A percentile compares a stretch with the other conserved stretches of the same genome.
These are phyloP conservation scores for Brienomyrus longianalis DNA, from an alignment of 2,113 vertebrate species.

Conservation along the genomic window DNA sequence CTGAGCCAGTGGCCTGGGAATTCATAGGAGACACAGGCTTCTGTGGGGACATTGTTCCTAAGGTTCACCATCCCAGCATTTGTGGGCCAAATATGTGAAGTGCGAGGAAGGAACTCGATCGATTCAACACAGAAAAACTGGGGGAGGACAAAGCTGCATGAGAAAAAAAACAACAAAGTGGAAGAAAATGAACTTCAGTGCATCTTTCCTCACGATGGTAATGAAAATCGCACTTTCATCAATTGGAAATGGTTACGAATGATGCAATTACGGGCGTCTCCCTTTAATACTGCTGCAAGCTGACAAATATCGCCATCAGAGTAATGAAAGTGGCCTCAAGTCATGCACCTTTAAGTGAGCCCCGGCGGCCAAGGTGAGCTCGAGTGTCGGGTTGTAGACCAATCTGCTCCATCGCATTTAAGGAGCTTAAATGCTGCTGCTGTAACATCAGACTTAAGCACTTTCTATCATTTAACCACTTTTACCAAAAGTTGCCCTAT, in stretches of 20 bases:
- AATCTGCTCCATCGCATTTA: background rate
- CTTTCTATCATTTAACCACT: background rate
- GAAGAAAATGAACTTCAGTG: slow-evolving; percentile 2
- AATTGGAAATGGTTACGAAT: slow-evolving; percentile 12
- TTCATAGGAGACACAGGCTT: slow-evolving; percentile 47
- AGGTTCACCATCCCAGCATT: slow-evolving; percentile 49
- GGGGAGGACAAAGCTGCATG: slow-evolving; percentile 44
- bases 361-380: too few relatives aligned
- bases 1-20: slow-evolving; percentile 57
- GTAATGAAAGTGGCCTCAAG: background rate
- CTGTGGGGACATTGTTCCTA: slow-evolving; percentile 32
- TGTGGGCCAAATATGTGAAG: slow-evolving; percentile 38
- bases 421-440: background rate
- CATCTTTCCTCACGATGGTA: background rate
- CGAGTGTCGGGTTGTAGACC: background rate
- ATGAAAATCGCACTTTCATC: slow-evolving; percentile 14
- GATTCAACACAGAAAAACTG: background rate
- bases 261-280: slow-evolving; percentile 2
- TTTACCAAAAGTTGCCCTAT: background rate
- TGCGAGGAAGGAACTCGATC: slow-evolving; percentile 5
- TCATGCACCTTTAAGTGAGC: background rate
- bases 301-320: background rate
- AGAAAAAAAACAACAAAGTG: slow-evolving; percentile 29
- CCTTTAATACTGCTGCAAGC: background rate
- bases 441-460: background rate